Conservation (phyloP, 64 coral and sea anemone species). For the Astreopora myriophthalma region DNA sequence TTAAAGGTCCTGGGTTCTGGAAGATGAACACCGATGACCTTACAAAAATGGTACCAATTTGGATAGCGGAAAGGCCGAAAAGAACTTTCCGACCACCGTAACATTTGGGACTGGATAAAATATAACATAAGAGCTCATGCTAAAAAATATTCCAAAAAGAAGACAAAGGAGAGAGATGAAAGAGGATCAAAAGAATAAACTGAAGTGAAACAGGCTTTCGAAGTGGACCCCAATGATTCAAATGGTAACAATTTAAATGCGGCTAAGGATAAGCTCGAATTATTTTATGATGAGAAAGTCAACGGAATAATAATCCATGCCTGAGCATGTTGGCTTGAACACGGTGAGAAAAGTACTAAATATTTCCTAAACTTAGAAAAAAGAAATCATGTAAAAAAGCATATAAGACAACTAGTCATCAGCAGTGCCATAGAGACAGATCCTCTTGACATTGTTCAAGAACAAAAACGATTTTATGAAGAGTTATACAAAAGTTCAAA, state of each 20-base stretch:
- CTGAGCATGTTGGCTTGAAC: conserved; percentile 1
- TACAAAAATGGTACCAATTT: conserved; percentile 2
- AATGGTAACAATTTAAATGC: conserved; percentile 1
- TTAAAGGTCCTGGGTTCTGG: background rate
- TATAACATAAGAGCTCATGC: conserved; percentile 8
- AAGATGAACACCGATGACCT: background rate
- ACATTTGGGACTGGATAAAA: background rate
- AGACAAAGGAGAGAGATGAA: background rate
- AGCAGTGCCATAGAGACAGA: background rate
- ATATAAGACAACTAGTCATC: too few species aligned
- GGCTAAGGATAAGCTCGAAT: background rate
- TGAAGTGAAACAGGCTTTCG: background rate
- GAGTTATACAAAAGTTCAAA: conserved; percentile 10
- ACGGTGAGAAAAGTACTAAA: conserved; percentile 20
- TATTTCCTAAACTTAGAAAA: conserved; percentile 53
- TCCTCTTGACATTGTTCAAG: background rate
- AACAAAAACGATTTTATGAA: conserved; percentile 2
- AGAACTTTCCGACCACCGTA: conserved; percentile 2
- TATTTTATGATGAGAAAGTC: background rate
- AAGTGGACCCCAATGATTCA: background rate
- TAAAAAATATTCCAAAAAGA: background rate
- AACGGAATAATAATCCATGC: background rate
- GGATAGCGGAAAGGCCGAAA: background rate
- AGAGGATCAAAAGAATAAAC: background rate
- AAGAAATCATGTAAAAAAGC: conserved; percentile 19